Base-by-base conservation (phyloP, 1,140 invertebrate genomes). In the Camponotus pennsylvanicus region DNA sequence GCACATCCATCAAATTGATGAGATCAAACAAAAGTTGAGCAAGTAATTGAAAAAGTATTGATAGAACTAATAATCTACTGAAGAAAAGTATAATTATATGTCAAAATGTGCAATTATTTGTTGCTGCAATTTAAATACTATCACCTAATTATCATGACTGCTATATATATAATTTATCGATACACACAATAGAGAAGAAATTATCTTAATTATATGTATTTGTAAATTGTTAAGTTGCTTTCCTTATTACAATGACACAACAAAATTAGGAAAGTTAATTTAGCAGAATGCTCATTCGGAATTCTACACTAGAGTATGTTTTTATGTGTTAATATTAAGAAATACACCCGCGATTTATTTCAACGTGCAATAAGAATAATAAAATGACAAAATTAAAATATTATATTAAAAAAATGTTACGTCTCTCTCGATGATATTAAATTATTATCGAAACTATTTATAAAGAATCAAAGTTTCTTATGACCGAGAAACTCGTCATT, bases 1-100 rank as follows among this genome's bases (percentile, higher is more conserved):
- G 11, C 27, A 42, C 55, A 15, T 55, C 1, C 1, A 21, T 63
- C 18, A 76, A 61, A 76, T 21, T 76, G 21, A 42, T 37, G 34
- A 59, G 34, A 13, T 78, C 61, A 5, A n/a, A 66, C 0, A 67
- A 64, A n/a, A 67, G 69, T 80, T 80, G 77, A 70, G 77, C 77
- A 80, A 78, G 11, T 78, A 78, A 80, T 80, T 37, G 34, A 15
- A 57, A 57, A 80, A 70, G 69, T n/a, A 34, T 3, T 63, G 6
- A 55, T 5, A 57, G 11, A 40, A 42, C n/a, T 27, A n/a, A 79
- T 64, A 42, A 27, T 27, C 27, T 27, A 27, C 27, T 27, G 27
- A 77, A 27, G 2, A 32, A 18, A 42, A 7, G 27, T 27, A 27
- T 27, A 27, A 27, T 27, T 27, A 27, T 27, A 27, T 2, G 8